Percentiles rank a stretch among this genome's conserved stretches.
Evolutionary conservation across 2,113 vertebrate genomes (phyloP).

Genomic region (Sylvia atricapilla): DNA sequence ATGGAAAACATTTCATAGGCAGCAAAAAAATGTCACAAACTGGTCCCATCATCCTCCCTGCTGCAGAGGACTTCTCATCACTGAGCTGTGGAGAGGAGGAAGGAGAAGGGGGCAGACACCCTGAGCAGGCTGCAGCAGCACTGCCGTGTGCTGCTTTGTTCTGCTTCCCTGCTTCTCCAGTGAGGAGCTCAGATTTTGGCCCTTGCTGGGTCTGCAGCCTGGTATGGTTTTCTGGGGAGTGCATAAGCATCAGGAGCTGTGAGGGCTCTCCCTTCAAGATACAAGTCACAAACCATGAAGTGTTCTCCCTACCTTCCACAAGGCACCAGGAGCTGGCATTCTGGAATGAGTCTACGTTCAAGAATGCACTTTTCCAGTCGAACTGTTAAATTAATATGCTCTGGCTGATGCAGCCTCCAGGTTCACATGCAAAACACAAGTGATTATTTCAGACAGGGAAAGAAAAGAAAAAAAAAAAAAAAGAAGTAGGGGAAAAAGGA

Average conservation of each 20-base stretch:
- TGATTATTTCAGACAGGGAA: not conserved
- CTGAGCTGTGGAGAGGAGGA: not conserved
- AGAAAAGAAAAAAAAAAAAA: not conserved
- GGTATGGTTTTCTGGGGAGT: not conserved
- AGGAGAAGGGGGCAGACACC: not conserved
- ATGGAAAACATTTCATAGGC: not conserved
- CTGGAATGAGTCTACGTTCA: fast-evolving
- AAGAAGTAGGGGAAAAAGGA: too few relatives aligned
- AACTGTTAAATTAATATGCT: not conserved
- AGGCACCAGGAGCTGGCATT: not conserved
- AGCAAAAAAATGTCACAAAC: not conserved
- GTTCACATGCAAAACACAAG: not conserved
- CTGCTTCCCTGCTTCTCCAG: not conserved
- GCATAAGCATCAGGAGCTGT: not conserved
- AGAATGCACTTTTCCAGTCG: not conserved
- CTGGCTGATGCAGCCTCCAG: not conserved
- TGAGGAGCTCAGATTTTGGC: not conserved
- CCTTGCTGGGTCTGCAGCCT: not conserved
- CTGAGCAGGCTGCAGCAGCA: not conserved
- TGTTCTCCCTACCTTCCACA: not conserved
- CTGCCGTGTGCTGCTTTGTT: not conserved
- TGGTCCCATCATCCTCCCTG: not conserved
- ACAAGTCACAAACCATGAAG: not conserved
- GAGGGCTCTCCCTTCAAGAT: not conserved
- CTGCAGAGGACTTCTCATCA: not conserved